Evolutionary conservation across 53 echinoderm and acorn worm genomes (phyloP), one percentile per base, ranked within the genome.

Genomic region (Astropecten irregularis): DNA sequence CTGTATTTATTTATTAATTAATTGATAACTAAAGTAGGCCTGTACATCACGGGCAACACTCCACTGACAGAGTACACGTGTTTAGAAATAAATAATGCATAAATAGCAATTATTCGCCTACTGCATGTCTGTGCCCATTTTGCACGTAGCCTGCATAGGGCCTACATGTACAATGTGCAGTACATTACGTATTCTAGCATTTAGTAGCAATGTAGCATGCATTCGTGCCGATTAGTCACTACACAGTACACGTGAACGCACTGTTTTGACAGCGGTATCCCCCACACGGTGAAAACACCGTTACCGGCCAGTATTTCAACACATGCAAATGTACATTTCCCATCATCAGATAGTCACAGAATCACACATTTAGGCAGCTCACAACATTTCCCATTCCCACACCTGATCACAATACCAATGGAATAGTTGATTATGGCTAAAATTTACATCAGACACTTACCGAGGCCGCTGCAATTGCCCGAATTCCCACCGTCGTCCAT

Each of bases 401-500:
- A n/a, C n/a, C n/a, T n/a, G n/a, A n/a, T n/a, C n/a, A n/a, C n/a
- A n/a, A n/a, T n/a, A n/a, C n/a, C n/a, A n/a, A n/a, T n/a, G n/a
- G n/a, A n/a, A n/a, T n/a, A n/a, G n/a, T n/a, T n/a, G n/a, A n/a
- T n/a, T n/a, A n/a, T n/a, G n/a, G 76, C 20, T 14, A 22, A 16
- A 25, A 76, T 27, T 76, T 15, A 11, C 18, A 9, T 19, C 39
- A 76, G 57, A 58, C 57, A 60, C 79, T 79, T 44, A 79, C 79
- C 79, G 16, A 79, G 46, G 60, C 79, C 79, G 37, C 79, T 79
- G 13, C 79, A 79, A n/a, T 79, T 79, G 10, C 61, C 79, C 58
- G 79, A 60, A 29, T 42, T 79, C 0, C 79, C 60, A 79, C 79
- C 79, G 63, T 61, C 79, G 79, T 79, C 79, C 79, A 79, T 79